Evolutionary conservation across 2,888 invertebrate genomes (phyloP), one percentile per base, ranked within the genome.

Genomic region (Cheilosia soror): DNA sequence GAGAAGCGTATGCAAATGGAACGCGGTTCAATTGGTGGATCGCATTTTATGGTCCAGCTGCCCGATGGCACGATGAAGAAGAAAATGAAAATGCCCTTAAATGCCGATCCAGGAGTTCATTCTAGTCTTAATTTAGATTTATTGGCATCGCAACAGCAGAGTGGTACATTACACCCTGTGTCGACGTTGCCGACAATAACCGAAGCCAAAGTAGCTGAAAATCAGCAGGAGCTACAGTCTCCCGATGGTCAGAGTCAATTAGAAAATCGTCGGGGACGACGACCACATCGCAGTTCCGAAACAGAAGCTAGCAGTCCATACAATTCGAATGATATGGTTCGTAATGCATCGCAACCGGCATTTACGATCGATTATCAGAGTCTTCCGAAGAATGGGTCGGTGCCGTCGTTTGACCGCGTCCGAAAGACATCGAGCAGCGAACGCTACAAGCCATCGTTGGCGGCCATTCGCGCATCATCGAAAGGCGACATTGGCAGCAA

Each of bases 71-170:
- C 96, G 15, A 96, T 97, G 96, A 97, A 98, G 91, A 96, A 96
- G 89, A 94, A 97, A 90, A 93, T 96, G 93, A 98, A 98, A 93
- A 96, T 97, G 94, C 97, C 97, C 37, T 93, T 98, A 87, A 98
- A 98, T 93, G 95, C 97, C 87, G 98, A 98, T 93, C 98, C 98
- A 4, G 98, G 98, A 66, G 98, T 98, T 60, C 98, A 98, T 92
- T 98, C 97, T 75, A 97, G 97, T 90, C 94, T 98, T 89, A 97
- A 97, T 92, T 93, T 98, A 90, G 98, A 98, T 92, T 95, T 96
- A 91, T 93, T 96, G 89, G 96, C 95, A 65, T 91, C 90, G 81
- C 90, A 91, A 47, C 89, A 89, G 37, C 96, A 95, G 81, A 94
- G 96, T 91, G 96, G 95, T 49, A 95, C 96, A 77, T 95, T 97